Conservation (phyloP, 2,113 vertebrate genomes). For the Scomber colias region DNA sequence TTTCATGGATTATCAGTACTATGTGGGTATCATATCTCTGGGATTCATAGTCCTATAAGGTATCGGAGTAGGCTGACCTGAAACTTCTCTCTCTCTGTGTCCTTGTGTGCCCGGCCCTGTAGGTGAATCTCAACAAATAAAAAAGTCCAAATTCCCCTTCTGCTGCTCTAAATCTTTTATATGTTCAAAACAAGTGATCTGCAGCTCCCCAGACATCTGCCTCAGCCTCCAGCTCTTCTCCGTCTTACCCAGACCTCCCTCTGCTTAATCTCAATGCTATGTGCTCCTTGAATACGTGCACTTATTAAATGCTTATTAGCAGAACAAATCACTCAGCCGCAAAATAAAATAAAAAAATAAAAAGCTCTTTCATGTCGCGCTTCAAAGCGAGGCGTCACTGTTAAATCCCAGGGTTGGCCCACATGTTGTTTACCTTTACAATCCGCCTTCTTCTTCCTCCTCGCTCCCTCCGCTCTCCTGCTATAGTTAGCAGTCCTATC, state of each 20-base stretch:
- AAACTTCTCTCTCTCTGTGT: background rate
- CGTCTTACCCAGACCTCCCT: conserved; percentile 13
- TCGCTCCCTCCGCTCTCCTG: conserved; percentile 54
- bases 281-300: conserved; percentile 46
- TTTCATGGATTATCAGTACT: conserved; percentile 11
- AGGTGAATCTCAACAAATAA: conserved; percentile 16
- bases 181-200: conserved; percentile 20
- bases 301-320: conserved; percentile 61
- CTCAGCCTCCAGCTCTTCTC: conserved; percentile 20
- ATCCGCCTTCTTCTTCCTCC: background rate
- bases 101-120: conserved; percentile 3
- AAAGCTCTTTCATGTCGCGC: conserved; percentile 49
- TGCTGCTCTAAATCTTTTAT: conserved; percentile 53
- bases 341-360: background rate
- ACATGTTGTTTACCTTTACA: conserved; percentile 62
- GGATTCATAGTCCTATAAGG: background rate
- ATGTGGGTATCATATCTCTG: background rate
- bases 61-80: conserved; percentile 17
- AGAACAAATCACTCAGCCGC: conserved; percentile 34
- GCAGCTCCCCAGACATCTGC: conserved; percentile 12
- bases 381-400: conserved; percentile 54
- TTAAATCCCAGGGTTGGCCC: conserved; percentile 47
- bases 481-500: conserved; percentile 79
- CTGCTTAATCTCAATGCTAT: conserved; percentile 40
- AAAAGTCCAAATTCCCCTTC: conserved; percentile 24